These are phyloP conservation scores for Aspidoscelis tigris DNA, from an alignment of 2,113 vertebrate species.

Conservation along the genomic window DNA sequence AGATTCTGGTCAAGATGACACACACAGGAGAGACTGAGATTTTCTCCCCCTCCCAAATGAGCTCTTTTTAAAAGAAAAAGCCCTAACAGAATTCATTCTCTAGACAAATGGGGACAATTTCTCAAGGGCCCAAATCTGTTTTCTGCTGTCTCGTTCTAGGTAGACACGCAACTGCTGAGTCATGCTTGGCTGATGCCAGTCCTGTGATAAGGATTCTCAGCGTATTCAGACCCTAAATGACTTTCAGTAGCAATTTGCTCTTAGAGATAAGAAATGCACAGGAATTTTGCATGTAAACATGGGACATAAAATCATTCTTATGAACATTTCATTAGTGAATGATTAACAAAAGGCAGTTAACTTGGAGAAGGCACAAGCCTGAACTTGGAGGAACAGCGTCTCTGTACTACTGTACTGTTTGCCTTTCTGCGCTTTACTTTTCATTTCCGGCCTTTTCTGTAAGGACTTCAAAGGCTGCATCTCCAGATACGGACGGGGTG, in stretches of 20 bases:
- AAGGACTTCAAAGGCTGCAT: too few species aligned
- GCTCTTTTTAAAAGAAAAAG: too few species aligned
- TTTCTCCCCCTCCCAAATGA: neutral
- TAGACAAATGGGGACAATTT: slow-evolving; percentile 18
- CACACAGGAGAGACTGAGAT: neutral
- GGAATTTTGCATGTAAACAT: slow-evolving; percentile 21
- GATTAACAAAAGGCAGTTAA: neutral
- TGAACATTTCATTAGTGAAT: slow-evolving; percentile 1
- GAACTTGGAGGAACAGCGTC: neutral
- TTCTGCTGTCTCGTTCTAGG: slow-evolving; percentile 29
- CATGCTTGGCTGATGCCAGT: slow-evolving; percentile 58
- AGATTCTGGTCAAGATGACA: neutral
- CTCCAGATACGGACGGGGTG: too few species aligned
- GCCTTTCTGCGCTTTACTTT: too few species aligned
- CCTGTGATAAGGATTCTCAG: slow-evolving; percentile 37
- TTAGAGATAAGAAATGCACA: slow-evolving; percentile 20
- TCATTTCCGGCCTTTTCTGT: too few species aligned
- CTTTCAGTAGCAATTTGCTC: slow-evolving; percentile 18
- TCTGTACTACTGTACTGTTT: neutral
- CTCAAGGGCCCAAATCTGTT: neutral
- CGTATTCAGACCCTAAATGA: slow-evolving; percentile 56
- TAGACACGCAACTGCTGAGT: slow-evolving; percentile 69
- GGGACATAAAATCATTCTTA: slow-evolving; percentile 14
- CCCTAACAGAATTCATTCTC: neutral
- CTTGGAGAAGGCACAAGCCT: neutral